Evolutionary conservation across 2,113 vertebrate species (phyloP), one percentile per base, ranked within the genome.

Genomic region (Odontophorus gujanensis): DNA sequence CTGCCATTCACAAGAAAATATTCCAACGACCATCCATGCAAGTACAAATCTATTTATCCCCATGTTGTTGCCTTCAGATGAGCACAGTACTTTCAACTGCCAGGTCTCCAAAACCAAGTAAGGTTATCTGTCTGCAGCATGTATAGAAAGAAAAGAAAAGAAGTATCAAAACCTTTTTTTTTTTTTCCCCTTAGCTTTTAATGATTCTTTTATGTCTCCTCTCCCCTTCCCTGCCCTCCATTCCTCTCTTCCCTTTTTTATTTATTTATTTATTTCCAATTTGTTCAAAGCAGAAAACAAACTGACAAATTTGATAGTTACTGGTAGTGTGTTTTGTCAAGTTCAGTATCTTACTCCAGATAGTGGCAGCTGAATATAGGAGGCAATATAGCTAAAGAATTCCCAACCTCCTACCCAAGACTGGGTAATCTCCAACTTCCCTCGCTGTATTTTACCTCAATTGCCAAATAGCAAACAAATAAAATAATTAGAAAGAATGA

Each of bases 1-100:
- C 87, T 97, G 68, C 90, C 76, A 85, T 67, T 94, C 85, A 92
- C 58, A 8, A 50, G 77, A 93, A 95, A 95, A 93, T 93, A 93
- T 93, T 90, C 74, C 78, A 92, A 90, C 19, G 73, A 71, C 68
- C 85, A 66, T 38, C 84, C 76, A 50, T 91, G 50, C 91, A 94
- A 87, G 95, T 96, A 92, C 0, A 0, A 92, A 94, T 74, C 69
- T 73, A 89, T 92, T 81, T 90, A 81, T 81, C 74, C 43, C 43
- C 81, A 76, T 42, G 89, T 86, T 15, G 0, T 75, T 8, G 4
- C 81, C 86, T 86, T 51, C 77, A 81, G 34, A 20, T 75, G 66
- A 93, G 62, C 81, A 21, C 69, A 57, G 34, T 0, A 1, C 59
- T 89, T 81, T 90, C 13, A 0, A 57, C 26, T 58, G 43, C 22